Base-by-base conservation (phyloP, 2,888 invertebrate genomes). In the Hanleya hanleyi region DNA sequence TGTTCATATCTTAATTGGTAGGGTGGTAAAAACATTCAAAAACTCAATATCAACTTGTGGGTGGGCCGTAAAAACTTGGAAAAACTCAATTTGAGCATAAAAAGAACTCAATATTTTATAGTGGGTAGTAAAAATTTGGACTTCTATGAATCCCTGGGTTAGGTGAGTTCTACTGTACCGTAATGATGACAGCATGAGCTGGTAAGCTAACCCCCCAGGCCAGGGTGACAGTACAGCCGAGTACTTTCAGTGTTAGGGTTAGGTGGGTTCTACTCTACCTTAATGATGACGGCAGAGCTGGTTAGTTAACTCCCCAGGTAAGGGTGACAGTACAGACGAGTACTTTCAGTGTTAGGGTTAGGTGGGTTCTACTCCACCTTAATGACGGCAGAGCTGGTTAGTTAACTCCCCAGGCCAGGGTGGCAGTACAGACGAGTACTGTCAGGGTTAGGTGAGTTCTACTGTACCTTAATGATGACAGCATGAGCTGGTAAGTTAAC, bases 141-240 rank as follows among this genome's bases (percentile, higher is more conserved):
- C n/a, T n/a, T n/a, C n/a, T n/a, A n/a, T n/a, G n/a, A n/a, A n/a
- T n/a, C n/a, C n/a, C n/a, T n/a, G n/a, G 47, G n/a, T 12, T 15
- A 41, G 47, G 47, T 12, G 47, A 15, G 47, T 41, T 15, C 47
- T 15, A n/a, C n/a, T 64, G 90, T 91, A 96, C 96, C 91, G 96
- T 94, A 78, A 98, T 98, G 66, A 99, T 94, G 77, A 99, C 99
- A 36, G 97, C 98, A 90, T n/a, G 98, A 0, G 99, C 99, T 0
- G 99, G 99, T 79, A 99, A 92, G 92, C 99, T 99, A 5, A 99
- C 99, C 82, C 99, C 99, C 99, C 99, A 99, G 35, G 99, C 99
- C 37, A 99, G 92, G 0, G 99, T 99, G 0, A 99, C 96, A 0
- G 99, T 99, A 89, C 99, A 99, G 7, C 97, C 96, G 1, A 99